These are phyloP conservation scores for Ichneumoninae sp. DNA, from an alignment of 2,888 invertebrate species.

Conservation along the genomic window DNA sequence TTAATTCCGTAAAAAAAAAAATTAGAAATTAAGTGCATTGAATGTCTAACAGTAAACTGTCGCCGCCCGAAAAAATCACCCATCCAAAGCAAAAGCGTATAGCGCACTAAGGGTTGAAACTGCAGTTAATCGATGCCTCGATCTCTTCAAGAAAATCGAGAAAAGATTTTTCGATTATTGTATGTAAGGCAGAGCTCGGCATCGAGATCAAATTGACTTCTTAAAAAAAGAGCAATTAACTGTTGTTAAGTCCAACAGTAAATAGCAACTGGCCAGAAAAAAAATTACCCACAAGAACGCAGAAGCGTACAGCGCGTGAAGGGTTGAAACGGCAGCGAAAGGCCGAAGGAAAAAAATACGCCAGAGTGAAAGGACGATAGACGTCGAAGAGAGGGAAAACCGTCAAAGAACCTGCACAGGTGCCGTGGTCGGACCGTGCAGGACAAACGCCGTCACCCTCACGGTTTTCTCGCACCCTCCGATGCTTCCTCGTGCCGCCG, in stretches of 20 bases:
- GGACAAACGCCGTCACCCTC: constrained; percentile 59
- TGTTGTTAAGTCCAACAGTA: neutral
- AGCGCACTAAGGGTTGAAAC: neutral
- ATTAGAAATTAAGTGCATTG: neutral
- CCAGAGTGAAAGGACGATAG: constrained; percentile 26
- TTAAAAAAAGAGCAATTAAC: neutral
- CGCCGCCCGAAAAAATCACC: neutral
- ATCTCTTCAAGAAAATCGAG: neutral
- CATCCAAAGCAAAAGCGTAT: neutral
- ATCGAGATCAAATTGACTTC: neutral
- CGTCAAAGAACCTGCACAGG: constrained; percentile 72
- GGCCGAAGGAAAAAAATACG: constrained; percentile 10
- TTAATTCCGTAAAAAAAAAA: neutral
- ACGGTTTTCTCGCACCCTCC: constrained; percentile 45
- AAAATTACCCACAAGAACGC: neutral
- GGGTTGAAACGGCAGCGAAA: neutral
- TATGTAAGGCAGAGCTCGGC: no score
- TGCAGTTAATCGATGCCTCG: neutral
- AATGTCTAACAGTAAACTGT: neutral
- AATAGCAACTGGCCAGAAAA: neutral
- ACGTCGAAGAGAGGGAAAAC: constrained; percentile 63
- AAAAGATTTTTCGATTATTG: neutral
- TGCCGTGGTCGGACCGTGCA: constrained; percentile 66
- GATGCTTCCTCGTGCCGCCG: constrained; percentile 28
- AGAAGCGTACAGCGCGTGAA: neutral